Conservation (phyloP, 2,888 invertebrate species). For the Cyclophora albipunctata region DNA sequence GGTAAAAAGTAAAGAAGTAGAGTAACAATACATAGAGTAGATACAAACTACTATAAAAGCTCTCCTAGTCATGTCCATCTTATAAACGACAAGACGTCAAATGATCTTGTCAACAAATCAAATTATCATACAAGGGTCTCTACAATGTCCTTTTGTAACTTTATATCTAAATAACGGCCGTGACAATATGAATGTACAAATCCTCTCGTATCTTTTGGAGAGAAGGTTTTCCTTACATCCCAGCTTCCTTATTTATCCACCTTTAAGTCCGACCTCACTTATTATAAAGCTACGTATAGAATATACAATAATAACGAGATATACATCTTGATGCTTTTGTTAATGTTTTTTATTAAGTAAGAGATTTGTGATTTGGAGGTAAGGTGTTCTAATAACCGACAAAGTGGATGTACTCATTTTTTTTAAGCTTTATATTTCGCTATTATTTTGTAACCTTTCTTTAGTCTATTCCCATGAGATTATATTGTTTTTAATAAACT, state of each 20-base stretch:
- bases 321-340: too few species aligned
- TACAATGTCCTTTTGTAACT: constrained; percentile 15
- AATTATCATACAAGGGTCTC: constrained; percentile 7
- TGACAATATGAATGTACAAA: constrained; percentile 26
- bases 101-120: neutral
- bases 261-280: constrained; percentile 19
- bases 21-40: too few species aligned
- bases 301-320: neutral
- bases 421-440: too few species aligned
- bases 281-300: constrained; percentile 8
- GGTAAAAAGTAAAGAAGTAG: too few species aligned
- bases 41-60: too few species aligned
- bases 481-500: too few species aligned
- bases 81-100: neutral
- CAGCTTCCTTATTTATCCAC: constrained; percentile 23
- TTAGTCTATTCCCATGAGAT: too few species aligned
- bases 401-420: too few species aligned
- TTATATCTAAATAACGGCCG: constrained; percentile 17
- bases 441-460: too few species aligned
- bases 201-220: constrained; percentile 25
- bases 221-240: constrained; percentile 22
- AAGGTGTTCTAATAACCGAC: too few species aligned
- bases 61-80: too few species aligned
- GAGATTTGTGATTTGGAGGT: too few species aligned
- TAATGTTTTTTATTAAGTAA: neutral